These are phyloP conservation scores for Pectinophora gossypiella DNA, from an alignment of 1,140 invertebrate species.

Conservation along the genomic window DNA sequence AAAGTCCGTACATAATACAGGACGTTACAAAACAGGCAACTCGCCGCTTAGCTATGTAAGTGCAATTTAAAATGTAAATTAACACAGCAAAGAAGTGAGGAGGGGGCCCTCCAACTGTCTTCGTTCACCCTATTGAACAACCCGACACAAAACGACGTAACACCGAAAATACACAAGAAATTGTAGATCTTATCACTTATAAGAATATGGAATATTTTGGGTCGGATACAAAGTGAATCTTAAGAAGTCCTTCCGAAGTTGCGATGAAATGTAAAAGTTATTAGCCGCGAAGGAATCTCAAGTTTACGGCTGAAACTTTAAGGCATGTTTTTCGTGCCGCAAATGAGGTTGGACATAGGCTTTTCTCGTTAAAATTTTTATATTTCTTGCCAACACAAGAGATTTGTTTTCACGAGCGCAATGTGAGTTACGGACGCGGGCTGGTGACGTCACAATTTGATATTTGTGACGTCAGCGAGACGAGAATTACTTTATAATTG, in stretches of 20 bases:
- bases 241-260: background rate
- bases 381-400: conserved; percentile 47
- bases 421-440: conserved; percentile 37
- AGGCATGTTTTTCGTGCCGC: conserved; percentile 15
- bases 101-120: conserved; percentile 49
- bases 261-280: background rate
- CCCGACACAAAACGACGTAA: no score
- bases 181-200: no score
- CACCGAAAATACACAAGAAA: no score
- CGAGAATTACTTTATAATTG: no score
- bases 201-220: no score
- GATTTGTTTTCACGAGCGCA: conserved; percentile 54
- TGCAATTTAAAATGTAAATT: conserved; percentile 76
- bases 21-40: conserved; percentile 53
- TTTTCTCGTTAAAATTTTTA: conserved; percentile 47
- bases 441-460: background rate
- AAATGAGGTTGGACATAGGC: conserved; percentile 23
- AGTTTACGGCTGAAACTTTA: conserved; percentile 8
- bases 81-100: conserved; percentile 70
- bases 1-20: conserved; percentile 28
- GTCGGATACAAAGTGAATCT: background rate
- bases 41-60: conserved; percentile 68
- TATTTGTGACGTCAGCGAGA: no score
- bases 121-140: conserved; percentile 50
- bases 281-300: conserved; percentile 8